phyloP scores from a whole-genome alignment of 2,888 invertebrate species.

The Tiliacea citrago region DNA sequence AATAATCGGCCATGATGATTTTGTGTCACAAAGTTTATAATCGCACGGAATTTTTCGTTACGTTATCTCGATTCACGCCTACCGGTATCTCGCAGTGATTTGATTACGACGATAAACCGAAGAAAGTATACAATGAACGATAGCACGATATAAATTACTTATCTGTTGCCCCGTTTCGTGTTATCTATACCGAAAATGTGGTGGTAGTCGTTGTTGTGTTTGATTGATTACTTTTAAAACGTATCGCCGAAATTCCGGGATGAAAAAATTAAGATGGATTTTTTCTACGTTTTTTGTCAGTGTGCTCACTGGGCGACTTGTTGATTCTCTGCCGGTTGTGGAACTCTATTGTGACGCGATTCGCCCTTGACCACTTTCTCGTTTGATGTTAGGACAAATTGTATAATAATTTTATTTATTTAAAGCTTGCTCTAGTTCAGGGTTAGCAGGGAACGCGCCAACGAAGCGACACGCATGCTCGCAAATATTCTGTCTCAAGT shows the following conservation, averaged over 20 bases:
- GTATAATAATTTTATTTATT: conserved; percentile 29
- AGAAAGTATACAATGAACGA: conserved; percentile 84
- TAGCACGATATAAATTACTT: conserved; percentile 77
- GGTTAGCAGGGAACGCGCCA: conserved; percentile 37
- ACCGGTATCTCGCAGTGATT: conserved; percentile 78
- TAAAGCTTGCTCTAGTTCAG: conserved; percentile 39
- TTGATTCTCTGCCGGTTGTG: conserved; percentile 13
- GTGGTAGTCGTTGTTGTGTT: conserved; percentile 69
- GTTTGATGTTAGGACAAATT: conserved; percentile 22
- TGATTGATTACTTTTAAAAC: conserved; percentile 54
- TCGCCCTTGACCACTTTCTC: conserved; percentile 52
- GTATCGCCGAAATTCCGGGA: conserved; percentile 34
- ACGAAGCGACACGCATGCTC: conserved; percentile 11
- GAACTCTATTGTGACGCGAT: conserved; percentile 15
- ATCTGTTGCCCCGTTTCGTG: conserved; percentile 78
- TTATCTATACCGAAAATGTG: conserved; percentile 81
- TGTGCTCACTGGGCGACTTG: conserved; percentile 45
- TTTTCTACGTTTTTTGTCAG: conserved; percentile 35
- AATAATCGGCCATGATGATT: conserved; percentile 66
- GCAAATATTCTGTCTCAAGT: conserved; percentile 17
- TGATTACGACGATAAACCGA: conserved; percentile 79
- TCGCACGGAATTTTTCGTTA: conserved; percentile 61
- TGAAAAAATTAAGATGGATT: conserved; percentile 4
- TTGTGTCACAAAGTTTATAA: conserved; percentile 55
- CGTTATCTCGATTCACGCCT: conserved; percentile 58